These are phyloP conservation scores for Drosophila maculinotata DNA, from an alignment of 2,888 invertebrate genomes.

Conservation along the genomic window DNA sequence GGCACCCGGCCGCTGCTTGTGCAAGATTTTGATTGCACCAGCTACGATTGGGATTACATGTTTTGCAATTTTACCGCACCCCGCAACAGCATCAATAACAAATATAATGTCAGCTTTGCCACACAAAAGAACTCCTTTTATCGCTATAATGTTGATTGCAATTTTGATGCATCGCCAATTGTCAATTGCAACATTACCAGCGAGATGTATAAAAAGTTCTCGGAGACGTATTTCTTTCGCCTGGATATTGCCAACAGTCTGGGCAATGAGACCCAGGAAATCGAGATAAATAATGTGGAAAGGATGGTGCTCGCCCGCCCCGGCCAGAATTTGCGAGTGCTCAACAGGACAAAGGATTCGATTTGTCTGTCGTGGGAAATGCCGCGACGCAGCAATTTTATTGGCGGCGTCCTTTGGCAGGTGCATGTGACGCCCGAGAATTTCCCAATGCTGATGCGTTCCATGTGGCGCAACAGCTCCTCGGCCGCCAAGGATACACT, in stretches of 20 bases:
- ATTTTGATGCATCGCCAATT: constrained; percentile 67
- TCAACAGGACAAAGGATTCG: constrained; percentile 71
- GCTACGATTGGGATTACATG: constrained; percentile 90
- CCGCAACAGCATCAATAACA: constrained; percentile 87
- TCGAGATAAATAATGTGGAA: constrained; percentile 68
- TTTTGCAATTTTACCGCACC: constrained; percentile 91
- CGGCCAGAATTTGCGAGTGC: constrained; percentile 61
- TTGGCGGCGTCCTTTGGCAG: constrained; percentile 76
- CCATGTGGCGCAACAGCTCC: constrained; percentile 60
- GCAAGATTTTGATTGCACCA: constrained; percentile 90
- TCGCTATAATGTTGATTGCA: constrained; percentile 64
- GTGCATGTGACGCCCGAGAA: constrained; percentile 72
- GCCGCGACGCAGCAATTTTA: constrained; percentile 71
- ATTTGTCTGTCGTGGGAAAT: constrained; percentile 78
- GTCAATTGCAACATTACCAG: constrained; percentile 78
- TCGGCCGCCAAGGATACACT: constrained; percentile 59
- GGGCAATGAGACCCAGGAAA: constrained; percentile 85
- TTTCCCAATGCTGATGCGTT: constrained; percentile 41
- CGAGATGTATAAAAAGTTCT: constrained; percentile 85
- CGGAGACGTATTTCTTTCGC: constrained; percentile 86
- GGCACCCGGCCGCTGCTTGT: constrained; percentile 88
- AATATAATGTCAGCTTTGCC: constrained; percentile 84
- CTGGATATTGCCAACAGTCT: constrained; percentile 88
- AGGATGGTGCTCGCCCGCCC: constrained; percentile 78
- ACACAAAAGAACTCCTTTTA: constrained; percentile 53